phyloP scores from a whole-genome alignment of 2,888 invertebrate species.

The Hymenopus coronatus region DNA sequence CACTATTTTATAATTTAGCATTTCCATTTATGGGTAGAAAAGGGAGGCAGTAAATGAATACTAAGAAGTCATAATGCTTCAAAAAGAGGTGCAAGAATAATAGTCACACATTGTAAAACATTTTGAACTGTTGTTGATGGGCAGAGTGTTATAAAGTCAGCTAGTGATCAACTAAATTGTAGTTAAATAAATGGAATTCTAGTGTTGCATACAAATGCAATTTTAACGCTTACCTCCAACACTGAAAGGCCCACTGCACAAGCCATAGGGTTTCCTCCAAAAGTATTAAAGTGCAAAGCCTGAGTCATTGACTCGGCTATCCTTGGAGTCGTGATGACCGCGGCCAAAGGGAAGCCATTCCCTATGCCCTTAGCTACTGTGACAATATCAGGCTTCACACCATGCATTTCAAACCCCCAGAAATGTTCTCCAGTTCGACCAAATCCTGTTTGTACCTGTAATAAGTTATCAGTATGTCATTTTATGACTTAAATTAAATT shows the following conservation, averaged over 20 bases:
- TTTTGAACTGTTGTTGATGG: too few relatives aligned
- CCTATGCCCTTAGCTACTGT: constrained; percentile 95
- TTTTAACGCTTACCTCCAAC: constrained; percentile 66
- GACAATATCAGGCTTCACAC: constrained; percentile 86
- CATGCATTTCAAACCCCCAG: constrained; percentile 95
- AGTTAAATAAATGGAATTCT: too few relatives aligned
- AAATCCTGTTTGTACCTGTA: constrained; percentile 91
- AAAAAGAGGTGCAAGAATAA: too few relatives aligned
- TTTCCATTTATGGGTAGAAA: too few relatives aligned
- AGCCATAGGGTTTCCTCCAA: constrained; percentile 91
- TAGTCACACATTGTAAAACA: too few relatives aligned
- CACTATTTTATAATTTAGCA: too few relatives aligned
- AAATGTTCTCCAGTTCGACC: constrained; percentile 90
- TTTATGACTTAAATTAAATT: too few relatives aligned
- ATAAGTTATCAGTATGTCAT: neutral
- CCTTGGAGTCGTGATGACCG: constrained; percentile 87
- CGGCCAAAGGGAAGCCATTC: constrained; percentile 94
- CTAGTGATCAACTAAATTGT: too few relatives aligned
- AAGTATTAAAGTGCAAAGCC: constrained; percentile 91
- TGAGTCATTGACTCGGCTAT: constrained; percentile 75
- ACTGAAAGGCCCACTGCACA: constrained; percentile 88
- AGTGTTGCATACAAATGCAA: too few relatives aligned
- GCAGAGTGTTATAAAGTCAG: too few relatives aligned
- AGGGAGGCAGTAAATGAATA: too few relatives aligned
- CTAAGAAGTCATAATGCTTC: too few relatives aligned